Evolutionary conservation across 2,797 vertebrate species (phyloP), one percentile per base, ranked within the genome.

Genomic region (Apodemus agrarius): DNA sequence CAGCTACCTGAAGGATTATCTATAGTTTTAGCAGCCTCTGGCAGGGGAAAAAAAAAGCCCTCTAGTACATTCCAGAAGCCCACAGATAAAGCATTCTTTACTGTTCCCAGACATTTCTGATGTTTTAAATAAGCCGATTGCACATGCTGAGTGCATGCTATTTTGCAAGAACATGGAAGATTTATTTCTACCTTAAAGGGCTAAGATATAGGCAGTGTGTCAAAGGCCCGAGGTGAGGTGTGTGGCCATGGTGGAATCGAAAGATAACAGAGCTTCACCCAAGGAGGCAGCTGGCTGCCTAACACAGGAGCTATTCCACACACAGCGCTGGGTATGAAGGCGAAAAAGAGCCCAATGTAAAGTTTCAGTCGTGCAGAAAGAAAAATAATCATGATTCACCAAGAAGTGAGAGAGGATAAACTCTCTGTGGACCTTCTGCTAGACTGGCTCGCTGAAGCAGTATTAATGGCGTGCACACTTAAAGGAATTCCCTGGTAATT

Each of bases 121-220:
- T 93, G 17, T 74, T 89, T 95, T 90, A 83, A 93, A 89, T 80
- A 94, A 94, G 22, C 43, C 89, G 22, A 90, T 75, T 95, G 87
- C 88, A 81, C 85, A 72, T 69, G 84, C 74, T 93, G 65, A 85
- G 84, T 74, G 22, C 90, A 54, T 9, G 6, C 17, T 93, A n/a
- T 78, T 97, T 95, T 94, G 79, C 61, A 94, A 79, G 78, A 95
- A 93, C 40, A 74, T 72, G 76, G 89, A 86, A 74, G 94, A 95
- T 95, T 89, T 29, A 0, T 88, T 96, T 96, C 81, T 95, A 79
- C 92, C 95, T 94, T 82, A 85, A 88, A 88, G 83, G 93, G 54
- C 67, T 84, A 93, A 85, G 78, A 76, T 63, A 74, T 2, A 89
- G 61, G n/a, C 76, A 26, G 69, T 78, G 84, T 95, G n/a, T 92